A percentile compares a stretch with the other conserved stretches of the same genome.
phyloP scores from a whole-genome alignment of 1,140 invertebrate genomes.

The Monochamus saltuarius region DNA sequence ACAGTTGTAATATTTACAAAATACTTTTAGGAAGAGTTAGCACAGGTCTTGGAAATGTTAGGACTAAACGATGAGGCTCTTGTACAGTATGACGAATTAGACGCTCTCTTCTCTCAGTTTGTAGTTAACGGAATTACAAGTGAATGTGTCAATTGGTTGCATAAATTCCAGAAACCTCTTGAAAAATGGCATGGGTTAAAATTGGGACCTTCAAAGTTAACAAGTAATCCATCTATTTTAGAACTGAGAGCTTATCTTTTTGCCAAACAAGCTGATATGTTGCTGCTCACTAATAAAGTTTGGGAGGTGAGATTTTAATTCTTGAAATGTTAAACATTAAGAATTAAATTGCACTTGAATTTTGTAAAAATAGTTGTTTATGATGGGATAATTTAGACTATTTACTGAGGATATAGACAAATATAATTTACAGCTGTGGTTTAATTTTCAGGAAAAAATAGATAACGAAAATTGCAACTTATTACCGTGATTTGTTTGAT shows the following conservation, averaged over 20 bases:
- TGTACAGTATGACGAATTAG: conserved; percentile 95
- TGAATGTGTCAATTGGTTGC: conserved; percentile 79
- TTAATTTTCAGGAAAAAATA: too few relatives aligned
- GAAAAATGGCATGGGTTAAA: conserved; percentile 82
- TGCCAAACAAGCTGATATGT: conserved; percentile 85
- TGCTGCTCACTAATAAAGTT: conserved; percentile 74
- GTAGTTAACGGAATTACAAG: conserved; percentile 87
- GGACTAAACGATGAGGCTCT: conserved; percentile 92
- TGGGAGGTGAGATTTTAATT: conserved; percentile 72
- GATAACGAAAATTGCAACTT: too few relatives aligned
- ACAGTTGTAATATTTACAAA: background rate
- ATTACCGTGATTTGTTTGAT: too few relatives aligned
- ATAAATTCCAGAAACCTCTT: conserved; percentile 72
- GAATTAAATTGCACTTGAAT: too few relatives aligned
- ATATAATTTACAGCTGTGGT: too few relatives aligned
- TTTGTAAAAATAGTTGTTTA: too few relatives aligned
- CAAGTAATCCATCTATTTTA: conserved; percentile 59
- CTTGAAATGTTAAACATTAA: too few relatives aligned
- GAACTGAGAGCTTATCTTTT: conserved; percentile 95
- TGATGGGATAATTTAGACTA: too few relatives aligned
- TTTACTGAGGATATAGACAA: too few relatives aligned
- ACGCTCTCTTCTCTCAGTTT: conserved; percentile 96
- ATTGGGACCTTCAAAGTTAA: conserved; percentile 55
- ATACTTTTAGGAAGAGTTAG: conserved; percentile 81
- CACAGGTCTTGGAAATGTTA: conserved; percentile 92